Conservation (phyloP, 1,140 invertebrate genomes). For the Bradysia coprophila region DNA sequence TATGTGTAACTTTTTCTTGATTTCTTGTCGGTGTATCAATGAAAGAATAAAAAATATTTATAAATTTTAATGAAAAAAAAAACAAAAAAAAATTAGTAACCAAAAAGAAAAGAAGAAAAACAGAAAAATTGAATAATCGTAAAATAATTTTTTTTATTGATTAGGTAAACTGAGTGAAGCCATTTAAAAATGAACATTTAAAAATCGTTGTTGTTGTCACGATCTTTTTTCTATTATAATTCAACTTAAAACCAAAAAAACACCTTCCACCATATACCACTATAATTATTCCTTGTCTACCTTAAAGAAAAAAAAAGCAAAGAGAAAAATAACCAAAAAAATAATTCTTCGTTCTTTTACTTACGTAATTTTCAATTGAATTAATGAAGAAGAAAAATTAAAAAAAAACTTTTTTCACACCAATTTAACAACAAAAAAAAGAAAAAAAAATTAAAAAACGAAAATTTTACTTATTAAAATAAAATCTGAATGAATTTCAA, state of each 20-base stretch:
- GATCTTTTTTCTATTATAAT: background rate
- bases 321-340: no score
- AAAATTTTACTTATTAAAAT: background rate
- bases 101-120: background rate
- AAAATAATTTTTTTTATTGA: background rate
- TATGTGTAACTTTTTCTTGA: background rate
- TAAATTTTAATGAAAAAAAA: background rate
- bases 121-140: background rate
- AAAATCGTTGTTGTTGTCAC: background rate
- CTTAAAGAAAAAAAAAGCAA: no score
- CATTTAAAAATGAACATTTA: background rate
- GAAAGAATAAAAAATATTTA: background rate
- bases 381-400: no score
- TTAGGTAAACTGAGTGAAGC: background rate
- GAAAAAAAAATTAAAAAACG: slow-evolving; percentile 1
- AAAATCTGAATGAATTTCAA: background rate
- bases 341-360: no score
- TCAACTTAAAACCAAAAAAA: no score
- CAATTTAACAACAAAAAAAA: slow-evolving; percentile 5
- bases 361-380: no score
- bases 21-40: background rate
- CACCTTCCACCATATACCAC: no score
- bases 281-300: no score
- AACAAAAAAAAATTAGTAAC: background rate
- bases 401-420: no score